Percentiles rank a stretch among this genome's conserved stretches.
These are phyloP conservation scores for Ambastaia sidthimunki DNA, from an alignment of 2,797 vertebrate genomes.

Conservation along the genomic window DNA sequence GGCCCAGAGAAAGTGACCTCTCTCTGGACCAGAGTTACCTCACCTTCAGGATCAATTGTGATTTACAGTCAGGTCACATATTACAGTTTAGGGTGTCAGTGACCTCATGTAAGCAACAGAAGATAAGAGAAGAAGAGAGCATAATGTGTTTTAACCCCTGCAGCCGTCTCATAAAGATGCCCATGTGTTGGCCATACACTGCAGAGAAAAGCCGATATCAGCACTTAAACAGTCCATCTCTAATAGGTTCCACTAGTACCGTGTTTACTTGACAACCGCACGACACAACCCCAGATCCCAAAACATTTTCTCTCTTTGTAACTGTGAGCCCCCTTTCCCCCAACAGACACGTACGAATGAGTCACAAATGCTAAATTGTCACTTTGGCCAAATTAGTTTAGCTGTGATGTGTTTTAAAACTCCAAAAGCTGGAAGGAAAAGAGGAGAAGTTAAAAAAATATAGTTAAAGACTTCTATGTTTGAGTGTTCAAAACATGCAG, in stretches of 20 bases:
- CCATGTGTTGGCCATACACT: slow-evolving; percentile 71
- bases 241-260: slow-evolving; percentile 73
- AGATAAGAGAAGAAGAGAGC: slow-evolving; percentile 52
- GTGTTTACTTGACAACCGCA: slow-evolving; percentile 77
- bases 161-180: slow-evolving; percentile 73
- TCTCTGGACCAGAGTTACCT: slow-evolving; percentile 55
- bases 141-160: slow-evolving; percentile 56
- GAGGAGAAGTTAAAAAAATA: not conserved
- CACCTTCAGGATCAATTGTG: slow-evolving; percentile 17
- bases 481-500: not conserved
- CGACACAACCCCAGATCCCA: slow-evolving; percentile 64
- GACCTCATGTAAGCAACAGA: not conserved
- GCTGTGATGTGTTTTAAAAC: slow-evolving; percentile 65
- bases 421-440: slow-evolving; percentile 49
- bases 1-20: slow-evolving; percentile 56
- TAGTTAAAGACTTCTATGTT: slow-evolving; percentile 21
- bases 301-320: slow-evolving; percentile 75
- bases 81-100: not conserved
- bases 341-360: slow-evolving; percentile 77
- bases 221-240: slow-evolving; percentile 74
- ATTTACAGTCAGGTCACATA: not conserved
- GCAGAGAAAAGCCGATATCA: slow-evolving; percentile 73
- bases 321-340: slow-evolving; percentile 59
- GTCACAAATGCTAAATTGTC: slow-evolving; percentile 75
- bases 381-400: slow-evolving; percentile 70